Base-by-base conservation (phyloP, 1,140 invertebrate species). In the Zaprionus gabonicus region DNA sequence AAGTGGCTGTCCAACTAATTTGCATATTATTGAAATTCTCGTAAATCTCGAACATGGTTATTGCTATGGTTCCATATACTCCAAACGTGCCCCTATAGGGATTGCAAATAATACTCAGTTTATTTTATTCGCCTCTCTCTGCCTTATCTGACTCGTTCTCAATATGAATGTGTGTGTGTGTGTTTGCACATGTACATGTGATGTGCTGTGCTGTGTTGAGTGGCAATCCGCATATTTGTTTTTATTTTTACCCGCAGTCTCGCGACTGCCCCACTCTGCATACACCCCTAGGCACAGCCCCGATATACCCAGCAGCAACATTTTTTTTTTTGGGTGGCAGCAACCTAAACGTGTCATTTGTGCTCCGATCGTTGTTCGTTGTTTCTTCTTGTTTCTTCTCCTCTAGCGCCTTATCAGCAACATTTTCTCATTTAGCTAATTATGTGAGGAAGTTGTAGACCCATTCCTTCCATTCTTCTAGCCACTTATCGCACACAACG, bases 381-480 rank as follows among this genome's bases (percentile, higher is more conserved):
- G 53, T 49, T 69, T 72, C 12, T 57, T 62, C 51, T 34, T 27
- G 4, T 27, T 27, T 27, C 27, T 27, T 23, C 53, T 63, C 57
- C 1, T 51, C 41, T 17, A 17, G 41, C 41, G 41, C 9, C n/a
- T 90, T 90, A 85, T 81, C 78, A 66, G 28, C 59, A 53, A 69
- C 78, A 78, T 60, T 73, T 79, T 67, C 56, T 64, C 82, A 81
- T 81, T 88, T 81, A 74, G 75, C 73, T 91, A 90, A 90, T 90
- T 90, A 71, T 78, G 81, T 76, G 58, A 85, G 84, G 85, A 90
- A 88, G 78, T 91, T 64, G 65, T 73, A 46, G 12, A 34, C 31
- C 31, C 31, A 34, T 34, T 34, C 31, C 31, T 34, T 34, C 31
- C 9, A 34, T 44, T 69, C 38, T 23, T 25, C 53, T 15, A 34